A percentile compares a stretch with the other conserved stretches of the same genome.
phyloP scores from a whole-genome alignment of 2,113 vertebrate species.

The Antechinus stuartii region DNA sequence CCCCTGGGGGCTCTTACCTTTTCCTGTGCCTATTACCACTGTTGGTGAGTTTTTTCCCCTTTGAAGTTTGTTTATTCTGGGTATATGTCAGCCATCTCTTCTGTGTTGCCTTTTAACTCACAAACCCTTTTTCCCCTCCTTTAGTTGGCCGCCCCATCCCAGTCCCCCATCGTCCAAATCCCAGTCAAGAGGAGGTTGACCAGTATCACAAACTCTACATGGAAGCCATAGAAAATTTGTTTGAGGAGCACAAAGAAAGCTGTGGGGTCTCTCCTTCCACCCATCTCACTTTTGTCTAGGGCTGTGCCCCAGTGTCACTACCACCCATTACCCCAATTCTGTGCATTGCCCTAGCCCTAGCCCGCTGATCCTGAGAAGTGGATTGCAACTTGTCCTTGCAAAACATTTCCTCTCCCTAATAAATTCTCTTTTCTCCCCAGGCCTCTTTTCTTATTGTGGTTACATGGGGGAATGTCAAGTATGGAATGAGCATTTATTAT shows the following conservation, averaged over 20 bases:
- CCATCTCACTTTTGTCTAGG: conserved; percentile 76
- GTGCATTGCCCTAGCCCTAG: neutral
- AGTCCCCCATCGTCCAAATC: conserved; percentile 76
- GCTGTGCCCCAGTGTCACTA: neutral
- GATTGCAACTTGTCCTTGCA: neutral
- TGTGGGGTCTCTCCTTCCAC: conserved; percentile 84
- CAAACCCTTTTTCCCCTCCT: neutral
- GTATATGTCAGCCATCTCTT: neutral
- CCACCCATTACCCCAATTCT: neutral
- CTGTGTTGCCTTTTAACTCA: neutral
- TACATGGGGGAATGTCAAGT: neutral
- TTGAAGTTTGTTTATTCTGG: neutral
- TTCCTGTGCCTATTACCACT: conserved; percentile 84
- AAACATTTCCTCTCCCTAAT: neutral
- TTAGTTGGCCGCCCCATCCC: conserved; percentile 88
- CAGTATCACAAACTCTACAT: conserved; percentile 87
- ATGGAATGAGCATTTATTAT: neutral
- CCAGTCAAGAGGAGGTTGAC: conserved; percentile 85
- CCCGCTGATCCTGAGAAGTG: neutral
- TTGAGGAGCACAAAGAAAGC: conserved; percentile 87
- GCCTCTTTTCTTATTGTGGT: neutral
- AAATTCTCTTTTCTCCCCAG: neutral
- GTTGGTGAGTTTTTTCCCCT: conserved; percentile 83
- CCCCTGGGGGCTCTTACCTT: conserved; percentile 83
- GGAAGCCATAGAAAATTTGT: conserved; percentile 84